A percentile compares a stretch with the other conserved stretches of the same genome.
These are phyloP conservation scores for Leptodactylus fuscus DNA, from an alignment of 2,113 vertebrate species.

Conservation along the genomic window DNA sequence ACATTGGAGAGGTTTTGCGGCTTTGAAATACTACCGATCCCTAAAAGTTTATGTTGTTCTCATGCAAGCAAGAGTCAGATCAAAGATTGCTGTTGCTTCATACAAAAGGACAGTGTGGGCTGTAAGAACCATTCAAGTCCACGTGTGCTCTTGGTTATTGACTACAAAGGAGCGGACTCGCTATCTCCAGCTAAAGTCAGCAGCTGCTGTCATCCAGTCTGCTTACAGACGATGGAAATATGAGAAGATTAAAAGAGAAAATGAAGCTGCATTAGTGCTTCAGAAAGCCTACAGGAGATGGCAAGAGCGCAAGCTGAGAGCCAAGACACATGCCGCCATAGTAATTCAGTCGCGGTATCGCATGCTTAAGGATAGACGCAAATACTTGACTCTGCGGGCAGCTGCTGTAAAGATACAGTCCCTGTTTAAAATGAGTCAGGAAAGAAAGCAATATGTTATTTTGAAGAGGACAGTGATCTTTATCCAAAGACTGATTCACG, in stretches of 20 bases:
- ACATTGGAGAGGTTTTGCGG: slow-evolving; percentile 79
- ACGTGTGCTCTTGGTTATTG: slow-evolving; percentile 68
- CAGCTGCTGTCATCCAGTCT: slow-evolving; percentile 76
- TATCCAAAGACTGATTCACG: slow-evolving; percentile 67
- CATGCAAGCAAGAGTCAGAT: slow-evolving; percentile 82
- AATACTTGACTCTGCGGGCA: slow-evolving; percentile 62
- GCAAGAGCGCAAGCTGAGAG: slow-evolving; percentile 66
- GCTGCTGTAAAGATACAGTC: slow-evolving; percentile 72
- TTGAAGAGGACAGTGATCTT: slow-evolving; percentile 60
- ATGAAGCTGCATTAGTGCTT: slow-evolving; percentile 72
- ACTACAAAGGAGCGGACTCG: slow-evolving; percentile 68
- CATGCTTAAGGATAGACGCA: slow-evolving; percentile 67
- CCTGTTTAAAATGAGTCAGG: slow-evolving; percentile 68
- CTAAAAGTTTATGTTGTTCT: slow-evolving; percentile 73
- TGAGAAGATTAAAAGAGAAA: slow-evolving; percentile 67
- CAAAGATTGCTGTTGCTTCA: slow-evolving; percentile 72
- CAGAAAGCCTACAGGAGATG: slow-evolving; percentile 80
- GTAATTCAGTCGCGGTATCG: slow-evolving; percentile 86
- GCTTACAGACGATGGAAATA: slow-evolving; percentile 79
- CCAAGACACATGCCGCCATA: slow-evolving; percentile 72
- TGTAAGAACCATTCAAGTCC: slow-evolving; percentile 75
- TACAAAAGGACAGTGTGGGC: slow-evolving; percentile 75
- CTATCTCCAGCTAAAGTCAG: slow-evolving; percentile 71
- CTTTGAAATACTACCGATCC: slow-evolving; percentile 73
- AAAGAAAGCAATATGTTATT: slow-evolving; percentile 62